Conservation (phyloP, 2,113 vertebrate genomes). For the Tetrax tetrax region DNA sequence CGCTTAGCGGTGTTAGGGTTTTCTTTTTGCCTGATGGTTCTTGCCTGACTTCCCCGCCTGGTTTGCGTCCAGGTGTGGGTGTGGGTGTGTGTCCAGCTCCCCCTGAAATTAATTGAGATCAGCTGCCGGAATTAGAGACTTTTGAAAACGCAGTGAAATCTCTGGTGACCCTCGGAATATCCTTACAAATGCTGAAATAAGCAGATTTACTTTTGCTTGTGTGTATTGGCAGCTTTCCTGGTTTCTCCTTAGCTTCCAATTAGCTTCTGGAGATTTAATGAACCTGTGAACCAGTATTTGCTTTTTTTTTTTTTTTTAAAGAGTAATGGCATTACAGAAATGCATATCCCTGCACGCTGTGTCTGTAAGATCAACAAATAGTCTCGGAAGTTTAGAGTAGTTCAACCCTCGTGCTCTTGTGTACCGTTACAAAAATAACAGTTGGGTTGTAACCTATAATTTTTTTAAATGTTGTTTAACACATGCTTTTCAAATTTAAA, state of each 20-base stretch:
- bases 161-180: not conserved
- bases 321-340: not conserved
- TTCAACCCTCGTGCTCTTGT: not conserved
- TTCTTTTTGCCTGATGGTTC: not conserved
- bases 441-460: not conserved
- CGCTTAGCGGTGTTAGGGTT: accelerated
- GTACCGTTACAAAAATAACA: not conserved
- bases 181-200: not conserved
- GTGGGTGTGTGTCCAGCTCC: not conserved
- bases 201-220: not conserved
- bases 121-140: not conserved
- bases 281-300: not conserved
- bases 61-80: not conserved
- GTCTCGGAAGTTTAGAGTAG: not conserved
- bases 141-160: not conserved
- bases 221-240: not conserved
- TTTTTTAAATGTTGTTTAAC: not conserved
- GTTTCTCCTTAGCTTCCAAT: not conserved
- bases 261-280: not conserved
- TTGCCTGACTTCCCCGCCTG: accelerated
- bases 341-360: not conserved
- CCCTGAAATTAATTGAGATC: not conserved
- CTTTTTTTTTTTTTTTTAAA: not conserved
- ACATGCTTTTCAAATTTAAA: not conserved
- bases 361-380: not conserved